Base-by-base conservation (phyloP, 2,888 invertebrate species). In the Pseudanteris insignis region DNA sequence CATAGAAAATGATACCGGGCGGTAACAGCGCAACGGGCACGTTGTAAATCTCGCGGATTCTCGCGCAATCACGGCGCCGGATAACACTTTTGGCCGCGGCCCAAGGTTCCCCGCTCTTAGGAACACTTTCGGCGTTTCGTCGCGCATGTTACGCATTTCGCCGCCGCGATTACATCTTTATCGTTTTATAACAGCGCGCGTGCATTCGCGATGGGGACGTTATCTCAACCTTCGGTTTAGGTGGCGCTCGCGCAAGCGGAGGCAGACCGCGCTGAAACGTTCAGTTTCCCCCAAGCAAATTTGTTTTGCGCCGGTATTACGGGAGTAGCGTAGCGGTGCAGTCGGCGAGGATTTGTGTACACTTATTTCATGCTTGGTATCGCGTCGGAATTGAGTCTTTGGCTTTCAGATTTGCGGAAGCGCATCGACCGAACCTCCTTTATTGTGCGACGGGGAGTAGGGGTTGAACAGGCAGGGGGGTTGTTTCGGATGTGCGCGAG, bases 141-240 rank as follows among this genome's bases (percentile, higher is more conserved):
- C 41, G 44, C 44, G 29, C 37, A 24, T 21, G 47, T 37, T 33
- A 44, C 47, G 40, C 65, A 28, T 51, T 50, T 43, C 54, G 14
- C 33, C 25, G 53, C 25, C 50, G 47, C 72, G 75, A 77, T 78
- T 77, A 73, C 67, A 73, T 77, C 74, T 78, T 77, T 76, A 77
- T 74, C 71, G 72, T 74, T 75, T 77, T 78, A 76, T 74, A 76
- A 75, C 72, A 65, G 64, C 55, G 62, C 54, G 47, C 41, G n/a
- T n/a, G n/a, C n/a, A n/a, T n/a, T n/a, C n/a, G 59, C 58, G 66
- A 65, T 63, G 65, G 65, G 70, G 63, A 64, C 68, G 70, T 68
- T 70, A 64, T 72, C 66, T 70, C 65, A 55, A 64, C 43, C 36
- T 46, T 50, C 46, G 48, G 36, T 44, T 37, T n/a, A n/a, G n/a